These are phyloP conservation scores for Netelia fuscicornis DNA, from an alignment of 2,888 invertebrate genomes.

Conservation along the genomic window DNA sequence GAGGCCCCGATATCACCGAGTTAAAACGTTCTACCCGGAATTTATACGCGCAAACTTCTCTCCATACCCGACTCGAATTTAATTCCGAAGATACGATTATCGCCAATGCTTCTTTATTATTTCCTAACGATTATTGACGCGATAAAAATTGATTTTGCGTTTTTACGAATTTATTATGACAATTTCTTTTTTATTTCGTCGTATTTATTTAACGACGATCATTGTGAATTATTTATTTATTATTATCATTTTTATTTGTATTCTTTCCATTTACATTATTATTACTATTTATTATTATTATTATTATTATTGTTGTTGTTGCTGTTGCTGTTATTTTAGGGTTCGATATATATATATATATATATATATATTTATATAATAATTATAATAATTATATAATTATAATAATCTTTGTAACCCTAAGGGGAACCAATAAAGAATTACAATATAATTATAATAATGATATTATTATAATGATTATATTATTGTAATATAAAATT, in stretches of 20 bases:
- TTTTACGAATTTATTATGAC: too few relatives aligned
- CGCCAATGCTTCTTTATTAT: background rate
- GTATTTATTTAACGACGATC: background rate
- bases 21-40: constrained; percentile 7
- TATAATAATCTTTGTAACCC: too few relatives aligned
- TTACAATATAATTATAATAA: too few relatives aligned
- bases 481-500: too few relatives aligned
- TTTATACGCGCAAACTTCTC: background rate
- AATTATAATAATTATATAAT: too few relatives aligned
- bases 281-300: background rate
- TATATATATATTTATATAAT: background rate
- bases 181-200: too few relatives aligned
- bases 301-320: background rate
- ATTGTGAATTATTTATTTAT: background rate
- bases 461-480: too few relatives aligned
- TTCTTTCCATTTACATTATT: background rate
- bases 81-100: background rate
- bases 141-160: too few relatives aligned
- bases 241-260: too few relatives aligned
- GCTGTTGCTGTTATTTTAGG: background rate
- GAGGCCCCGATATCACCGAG: too few relatives aligned
- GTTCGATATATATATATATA: background rate
- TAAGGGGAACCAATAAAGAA: too few relatives aligned
- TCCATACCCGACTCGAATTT: background rate
- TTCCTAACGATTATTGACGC: too few relatives aligned